Evolutionary conservation across 2,113 vertebrate species (phyloP).

Genomic region (Scortum barcoo): DNA sequence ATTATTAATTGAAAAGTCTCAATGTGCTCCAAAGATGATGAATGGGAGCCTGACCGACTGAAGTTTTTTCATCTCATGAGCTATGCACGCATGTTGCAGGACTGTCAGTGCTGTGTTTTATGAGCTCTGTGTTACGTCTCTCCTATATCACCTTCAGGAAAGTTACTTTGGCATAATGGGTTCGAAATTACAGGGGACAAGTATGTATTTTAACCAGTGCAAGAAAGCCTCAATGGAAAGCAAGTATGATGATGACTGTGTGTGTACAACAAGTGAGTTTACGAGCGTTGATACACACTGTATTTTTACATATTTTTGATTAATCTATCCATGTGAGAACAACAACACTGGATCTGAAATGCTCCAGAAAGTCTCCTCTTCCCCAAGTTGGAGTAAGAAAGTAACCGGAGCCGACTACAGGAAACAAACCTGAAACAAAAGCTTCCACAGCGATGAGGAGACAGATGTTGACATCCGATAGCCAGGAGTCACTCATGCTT

Average conservation of each 20-base stretch:
- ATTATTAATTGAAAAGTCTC: constrained; percentile 52
- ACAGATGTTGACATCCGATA: constrained; percentile 57
- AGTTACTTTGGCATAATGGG: neutral
- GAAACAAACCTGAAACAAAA: constrained; percentile 32
- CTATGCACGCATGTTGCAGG: neutral
- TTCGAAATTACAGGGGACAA: neutral
- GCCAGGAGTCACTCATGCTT: constrained; percentile 31
- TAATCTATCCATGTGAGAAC: neutral
- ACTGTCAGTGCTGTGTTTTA: constrained; percentile 26
- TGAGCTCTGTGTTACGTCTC: constrained; percentile 14
- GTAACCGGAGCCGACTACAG: constrained; percentile 35
- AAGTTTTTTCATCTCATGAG: constrained; percentile 36
- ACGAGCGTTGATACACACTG: neutral
- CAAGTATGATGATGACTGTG: neutral
- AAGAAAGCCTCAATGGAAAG: neutral
- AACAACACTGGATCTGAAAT: constrained; percentile 7
- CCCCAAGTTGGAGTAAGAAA: constrained; percentile 13
- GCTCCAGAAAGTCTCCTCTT: constrained; percentile 11
- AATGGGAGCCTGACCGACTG: constrained; percentile 38
- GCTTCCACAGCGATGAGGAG: constrained; percentile 27
- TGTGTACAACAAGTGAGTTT: neutral
- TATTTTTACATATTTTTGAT: neutral
- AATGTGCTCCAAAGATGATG: constrained; percentile 37
- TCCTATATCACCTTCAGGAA: neutral
- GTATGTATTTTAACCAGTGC: neutral